Base-by-base conservation (phyloP, 2,888 invertebrate genomes). In the Oscheius sp. region DNA sequence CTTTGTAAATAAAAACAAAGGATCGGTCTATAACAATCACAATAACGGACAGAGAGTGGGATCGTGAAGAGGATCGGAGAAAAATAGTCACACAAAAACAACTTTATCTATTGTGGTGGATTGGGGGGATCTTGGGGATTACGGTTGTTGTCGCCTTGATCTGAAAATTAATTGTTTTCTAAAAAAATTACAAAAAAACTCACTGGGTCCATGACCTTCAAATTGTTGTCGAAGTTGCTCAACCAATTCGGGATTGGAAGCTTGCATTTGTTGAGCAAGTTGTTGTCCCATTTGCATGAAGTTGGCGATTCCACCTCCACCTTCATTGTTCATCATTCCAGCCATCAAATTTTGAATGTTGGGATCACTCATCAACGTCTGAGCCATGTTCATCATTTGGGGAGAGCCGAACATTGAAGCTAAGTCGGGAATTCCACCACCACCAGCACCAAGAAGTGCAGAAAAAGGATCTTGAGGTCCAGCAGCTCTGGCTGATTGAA, bases 181-280 rank as follows among this genome's bases (percentile, higher is more conserved):
- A 23, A 23, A 25, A 12, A 8, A 17, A 55, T 2, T 4, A 33
- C 12, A 17, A 15, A 17, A 3, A 20, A 55, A 55, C 65, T 65
- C 29, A 65, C 65, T 66, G 6, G 66, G 66, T 6, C 66, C 66
- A 20, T 64, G 70, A 23, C 53, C 71, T 55, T 79, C 79, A 68
- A 91, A 90, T 86, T 90, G 91, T 53, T 89, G 89, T 68, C 93
- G 89, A 71, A 94, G 88, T 84, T 91, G 91, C 74, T 93, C 92
- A 33, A 93, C 92, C 50, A 94, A 89, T 69, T 92, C 92, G 0
- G 94, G 94, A 88, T 94, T 93, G 20, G 72, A 70, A 48, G 79
- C 67, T 39, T 81, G 79, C 78, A 85, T 77, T 17, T 80, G 79
- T 20, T 75, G 72, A 12, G 84, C 84, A 70, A 84, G 72, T 80